Evolutionary conservation across 2,888 invertebrate species (phyloP).

Genomic region (Oscheius sp.): DNA sequence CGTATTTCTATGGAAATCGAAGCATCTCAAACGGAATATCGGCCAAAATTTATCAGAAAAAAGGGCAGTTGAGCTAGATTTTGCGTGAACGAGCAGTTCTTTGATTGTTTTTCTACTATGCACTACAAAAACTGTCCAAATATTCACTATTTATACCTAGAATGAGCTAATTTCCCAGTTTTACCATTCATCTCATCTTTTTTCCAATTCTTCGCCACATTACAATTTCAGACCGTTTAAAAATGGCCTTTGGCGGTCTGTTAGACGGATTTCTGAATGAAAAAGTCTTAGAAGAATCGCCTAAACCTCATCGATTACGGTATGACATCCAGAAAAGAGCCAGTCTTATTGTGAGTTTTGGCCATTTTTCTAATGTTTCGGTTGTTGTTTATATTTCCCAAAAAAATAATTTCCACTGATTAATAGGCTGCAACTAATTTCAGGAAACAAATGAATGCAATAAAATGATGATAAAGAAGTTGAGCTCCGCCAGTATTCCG

Average conservation of each 20-base stretch:
- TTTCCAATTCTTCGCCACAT: background rate
- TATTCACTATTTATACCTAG: background rate
- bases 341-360: slow-evolving; percentile 18
- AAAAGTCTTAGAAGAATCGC: slow-evolving; percentile 31
- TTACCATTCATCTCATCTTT: background rate
- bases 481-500: slow-evolving; percentile 22
- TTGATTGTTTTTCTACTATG: too few relatives aligned
- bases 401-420: background rate
- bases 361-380: background rate
- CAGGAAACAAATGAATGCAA: slow-evolving; percentile 12
- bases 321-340: slow-evolving; percentile 26
- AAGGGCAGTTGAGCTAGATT: too few relatives aligned
- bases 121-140: background rate
- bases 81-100: too few relatives aligned
- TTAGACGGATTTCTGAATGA: slow-evolving; percentile 49
- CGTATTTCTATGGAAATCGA: too few relatives aligned
- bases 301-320: slow-evolving; percentile 4
- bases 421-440: background rate
- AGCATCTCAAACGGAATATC: too few relatives aligned
- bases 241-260: slow-evolving; percentile 51
- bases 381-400: background rate
- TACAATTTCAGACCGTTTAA: too few relatives aligned
- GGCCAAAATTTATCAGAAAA: too few relatives aligned
- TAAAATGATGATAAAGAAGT: slow-evolving; percentile 30
- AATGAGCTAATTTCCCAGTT: background rate